Conservation (phyloP, 2,113 vertebrate genomes). For the Ictalurus furcatus region DNA sequence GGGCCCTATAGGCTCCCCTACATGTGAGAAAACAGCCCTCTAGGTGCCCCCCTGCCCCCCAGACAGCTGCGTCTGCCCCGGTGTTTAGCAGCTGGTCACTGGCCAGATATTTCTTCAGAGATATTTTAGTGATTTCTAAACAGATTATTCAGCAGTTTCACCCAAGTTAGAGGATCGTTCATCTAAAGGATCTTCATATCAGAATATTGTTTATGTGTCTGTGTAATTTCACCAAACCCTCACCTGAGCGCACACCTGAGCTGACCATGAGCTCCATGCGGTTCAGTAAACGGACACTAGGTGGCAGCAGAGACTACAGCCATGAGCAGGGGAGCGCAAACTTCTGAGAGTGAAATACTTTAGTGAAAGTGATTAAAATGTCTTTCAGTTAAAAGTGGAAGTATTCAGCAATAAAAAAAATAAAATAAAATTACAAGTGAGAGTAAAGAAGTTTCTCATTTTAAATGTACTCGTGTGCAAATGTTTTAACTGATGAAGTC, state of each 20-base stretch:
- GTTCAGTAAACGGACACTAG: slow-evolving; percentile 11
- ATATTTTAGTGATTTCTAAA: not conserved
- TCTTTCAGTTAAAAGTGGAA: not conserved
- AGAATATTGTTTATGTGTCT: not conserved
- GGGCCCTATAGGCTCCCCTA: not conserved
- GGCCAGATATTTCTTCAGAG: not conserved
- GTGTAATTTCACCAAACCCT: not conserved
- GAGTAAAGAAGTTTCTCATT: no score
- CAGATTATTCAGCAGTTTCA: not conserved
- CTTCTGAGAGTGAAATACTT: not conserved
- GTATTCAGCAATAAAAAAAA: not conserved
- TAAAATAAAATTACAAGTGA: no score
- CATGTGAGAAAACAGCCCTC: not conserved
- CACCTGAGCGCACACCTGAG: not conserved
- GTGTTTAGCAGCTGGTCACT: not conserved
- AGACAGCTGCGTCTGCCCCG: not conserved
- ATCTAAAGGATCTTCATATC: not conserved
- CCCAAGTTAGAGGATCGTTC: not conserved
- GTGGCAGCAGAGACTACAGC: slow-evolving; percentile 40
- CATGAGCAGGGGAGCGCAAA: not conserved
- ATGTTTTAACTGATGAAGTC: not conserved
- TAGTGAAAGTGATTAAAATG: not conserved
- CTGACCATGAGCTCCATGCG: slow-evolving; percentile 28
- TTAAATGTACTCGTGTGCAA: not conserved
- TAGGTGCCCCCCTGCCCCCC: not conserved